A percentile compares a stretch with the other conserved stretches of the same genome.
phyloP scores from a whole-genome alignment of 2,113 vertebrate genomes.

The Tragulus kanchil region DNA sequence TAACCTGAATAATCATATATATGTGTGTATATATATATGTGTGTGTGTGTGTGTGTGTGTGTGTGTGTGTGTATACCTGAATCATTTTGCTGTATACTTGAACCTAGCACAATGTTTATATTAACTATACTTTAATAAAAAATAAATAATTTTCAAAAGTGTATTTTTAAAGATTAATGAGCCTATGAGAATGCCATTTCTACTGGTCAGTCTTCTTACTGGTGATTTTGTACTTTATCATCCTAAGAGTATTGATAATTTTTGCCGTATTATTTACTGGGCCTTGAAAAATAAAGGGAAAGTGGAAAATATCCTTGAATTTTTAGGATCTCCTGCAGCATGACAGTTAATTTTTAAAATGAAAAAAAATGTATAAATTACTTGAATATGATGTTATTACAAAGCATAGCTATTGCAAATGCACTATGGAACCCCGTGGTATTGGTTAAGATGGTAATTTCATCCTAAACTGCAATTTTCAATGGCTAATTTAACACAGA shows the following conservation, averaged over 20 bases:
- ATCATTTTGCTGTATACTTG: background rate
- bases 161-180: background rate
- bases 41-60: fast-evolving
- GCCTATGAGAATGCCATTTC: background rate
- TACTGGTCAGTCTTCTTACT: background rate
- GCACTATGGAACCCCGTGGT: slow-evolving; percentile 33
- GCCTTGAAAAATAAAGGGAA: background rate
- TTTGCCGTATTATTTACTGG: slow-evolving; percentile 19
- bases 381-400: slow-evolving; percentile 58
- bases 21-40: fast-evolving
- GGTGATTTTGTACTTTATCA: slow-evolving; percentile 44
- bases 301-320: background rate
- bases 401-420: slow-evolving; percentile 66
- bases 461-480: slow-evolving; percentile 71
- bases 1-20: background rate
- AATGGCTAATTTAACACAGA: slow-evolving; percentile 80
- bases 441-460: slow-evolving; percentile 73
- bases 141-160: background rate
- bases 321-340: slow-evolving; percentile 25
- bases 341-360: slow-evolving; percentile 57
- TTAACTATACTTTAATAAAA: background rate
- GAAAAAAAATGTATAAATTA: slow-evolving; percentile 43
- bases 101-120: background rate
- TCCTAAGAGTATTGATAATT: background rate
- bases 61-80: background rate